Evolutionary conservation across 2,797 vertebrate species (phyloP).

Genomic region (Ctenosaura bakeri): DNA sequence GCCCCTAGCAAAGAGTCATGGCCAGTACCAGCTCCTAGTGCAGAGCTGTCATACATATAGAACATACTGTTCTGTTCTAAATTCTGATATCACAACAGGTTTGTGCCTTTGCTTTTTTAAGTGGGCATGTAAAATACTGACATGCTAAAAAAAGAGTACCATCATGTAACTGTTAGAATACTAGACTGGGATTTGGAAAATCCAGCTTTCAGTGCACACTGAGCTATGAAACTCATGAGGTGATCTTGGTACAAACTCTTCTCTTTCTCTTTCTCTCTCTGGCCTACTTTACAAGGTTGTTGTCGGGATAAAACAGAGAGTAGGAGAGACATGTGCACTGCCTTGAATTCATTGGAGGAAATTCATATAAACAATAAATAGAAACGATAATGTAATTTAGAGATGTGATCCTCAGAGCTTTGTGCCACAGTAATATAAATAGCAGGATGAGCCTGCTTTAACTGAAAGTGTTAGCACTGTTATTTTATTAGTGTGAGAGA

Average conservation of each 20-base stretch:
- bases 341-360: no score
- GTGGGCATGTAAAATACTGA: neutral
- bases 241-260: no score
- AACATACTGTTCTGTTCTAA: neutral
- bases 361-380: no score
- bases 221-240: no score
- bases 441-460: neutral
- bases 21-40: neutral
- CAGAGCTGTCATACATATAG: neutral
- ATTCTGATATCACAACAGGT: neutral
- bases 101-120: neutral
- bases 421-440: neutral
- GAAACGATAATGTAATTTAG: neutral
- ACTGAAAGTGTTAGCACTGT: neutral
- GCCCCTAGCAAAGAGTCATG: neutral
- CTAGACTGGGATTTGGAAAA: no score
- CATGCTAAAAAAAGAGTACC: neutral
- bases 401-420: neutral
- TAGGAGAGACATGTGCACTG: no score
- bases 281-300: no score
- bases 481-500: neutral
- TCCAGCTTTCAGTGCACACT: no score
- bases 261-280: no score
- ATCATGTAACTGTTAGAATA: no score
- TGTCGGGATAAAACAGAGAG: no score